A percentile compares a stretch with the other conserved stretches of the same genome.
These are phyloP conservation scores for Fistularia tabacaria DNA, from an alignment of 2,797 vertebrate species.

Conservation along the genomic window DNA sequence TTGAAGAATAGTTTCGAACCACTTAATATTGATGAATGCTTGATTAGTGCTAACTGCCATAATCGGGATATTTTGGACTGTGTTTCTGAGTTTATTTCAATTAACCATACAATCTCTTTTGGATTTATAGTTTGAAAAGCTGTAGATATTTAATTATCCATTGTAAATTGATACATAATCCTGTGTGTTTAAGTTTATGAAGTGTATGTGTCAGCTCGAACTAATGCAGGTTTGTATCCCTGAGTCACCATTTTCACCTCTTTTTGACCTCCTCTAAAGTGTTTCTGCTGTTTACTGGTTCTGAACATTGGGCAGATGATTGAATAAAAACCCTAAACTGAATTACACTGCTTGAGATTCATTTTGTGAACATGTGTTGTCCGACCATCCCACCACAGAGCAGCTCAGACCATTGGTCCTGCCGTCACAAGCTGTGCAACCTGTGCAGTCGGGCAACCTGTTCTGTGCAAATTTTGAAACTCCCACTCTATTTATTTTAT, in stretches of 20 bases:
- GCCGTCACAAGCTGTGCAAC: too few species aligned
- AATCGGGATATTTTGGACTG: conserved; percentile 1
- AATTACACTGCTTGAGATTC: conserved; percentile 37
- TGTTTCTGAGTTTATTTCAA: conserved; percentile 1
- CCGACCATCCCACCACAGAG: conserved; percentile 15
- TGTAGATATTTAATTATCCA: background rate
- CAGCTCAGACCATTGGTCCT: conserved; percentile 8
- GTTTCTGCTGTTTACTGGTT: conserved; percentile 25
- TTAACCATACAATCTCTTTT: conserved; percentile 4
- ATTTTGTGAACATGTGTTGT: conserved; percentile 27
- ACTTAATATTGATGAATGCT: conserved; percentile 6
- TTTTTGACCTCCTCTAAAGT: conserved; percentile 34
- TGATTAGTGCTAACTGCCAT: background rate
- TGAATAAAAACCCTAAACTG: conserved; percentile 30
- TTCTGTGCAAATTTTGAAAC: too few species aligned
- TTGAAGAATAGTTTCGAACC: conserved; percentile 25
- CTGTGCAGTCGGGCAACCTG: too few species aligned
- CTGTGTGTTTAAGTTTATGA: conserved; percentile 8
- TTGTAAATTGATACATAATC: background rate
- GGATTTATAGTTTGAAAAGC: background rate
- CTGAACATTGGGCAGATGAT: conserved; percentile 26
- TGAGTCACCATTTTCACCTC: conserved; percentile 33
- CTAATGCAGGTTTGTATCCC: conserved; percentile 24
- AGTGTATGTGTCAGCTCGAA: conserved; percentile 8
- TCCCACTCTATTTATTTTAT: background rate